Base-by-base conservation (phyloP, 2,113 vertebrate genomes). In the Oxygymnocypris stewartii region DNA sequence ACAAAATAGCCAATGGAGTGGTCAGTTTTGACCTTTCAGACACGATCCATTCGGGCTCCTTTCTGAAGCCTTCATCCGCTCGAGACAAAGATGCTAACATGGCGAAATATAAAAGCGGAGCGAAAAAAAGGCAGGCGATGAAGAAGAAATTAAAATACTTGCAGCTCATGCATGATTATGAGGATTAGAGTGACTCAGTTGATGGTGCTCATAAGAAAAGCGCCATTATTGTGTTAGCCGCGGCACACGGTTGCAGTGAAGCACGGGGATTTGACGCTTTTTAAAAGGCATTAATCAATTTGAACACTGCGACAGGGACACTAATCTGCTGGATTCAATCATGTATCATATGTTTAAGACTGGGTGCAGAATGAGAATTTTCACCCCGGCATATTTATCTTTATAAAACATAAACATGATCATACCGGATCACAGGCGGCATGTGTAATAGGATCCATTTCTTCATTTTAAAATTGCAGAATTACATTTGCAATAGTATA, bases 311-410 rank as follows among this genome's bases (percentile, higher is more conserved):
- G 54, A 76, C 69, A 47, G 59, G 57, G 73, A 82, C 73, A 67
- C 79, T 77, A 87, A 83, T 77, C 71, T 83, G 73, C 59, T 1
- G 69, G n/a, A 67, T 63, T 85, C 77, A 81, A 81, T 88, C 57
- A 65, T 76, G 80, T 69, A 54, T 59, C 61, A 65, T 67, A 31
- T 18, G 40, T 44, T 77, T 71, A 71, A n/a, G 65, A 65, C 49
- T 16, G 42, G 49, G 31, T 76, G 25, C 63, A 31, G n/a, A 54
- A 79, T 84, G 74, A 88, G 74, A 86, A 82, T 77, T 71, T 54
- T 20, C 25, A 61, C 51, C 16, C 61, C 49, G 25, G 37, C 25
- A 2, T 51, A 54, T 83, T 88, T 79, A 73, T 63, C 54, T 82
- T 85, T 49, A 71, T 82, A 73, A 82, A 85, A 69, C 44, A 40